Evolutionary conservation across 92 coral and sea anemone genomes (phyloP).

Genomic region (Phenganax marumi): DNA sequence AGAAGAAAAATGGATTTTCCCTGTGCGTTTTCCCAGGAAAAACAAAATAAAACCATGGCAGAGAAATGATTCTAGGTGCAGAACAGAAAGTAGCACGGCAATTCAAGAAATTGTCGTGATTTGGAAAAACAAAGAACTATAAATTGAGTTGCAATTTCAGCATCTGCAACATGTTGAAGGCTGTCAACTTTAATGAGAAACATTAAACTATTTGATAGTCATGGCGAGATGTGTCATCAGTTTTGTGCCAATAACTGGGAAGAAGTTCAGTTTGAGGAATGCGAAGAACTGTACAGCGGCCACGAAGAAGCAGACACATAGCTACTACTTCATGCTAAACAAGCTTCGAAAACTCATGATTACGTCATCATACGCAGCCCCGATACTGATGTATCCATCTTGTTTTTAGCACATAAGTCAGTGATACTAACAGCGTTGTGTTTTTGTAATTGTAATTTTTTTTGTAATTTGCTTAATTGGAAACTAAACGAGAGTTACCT

Average conservation of each 20-base stretch:
- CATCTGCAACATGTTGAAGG: slow-evolving; percentile 4
- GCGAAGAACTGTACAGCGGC: neutral
- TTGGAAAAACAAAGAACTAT: slow-evolving; percentile 22
- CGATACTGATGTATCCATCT: slow-evolving; percentile 37
- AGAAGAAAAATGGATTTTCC: neutral
- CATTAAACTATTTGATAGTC: slow-evolving; percentile 2
- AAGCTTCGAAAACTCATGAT: slow-evolving; percentile 26
- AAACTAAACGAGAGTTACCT: no score
- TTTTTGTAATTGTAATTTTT: slow-evolving; percentile 41
- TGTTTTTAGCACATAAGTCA: neutral
- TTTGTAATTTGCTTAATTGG: no score
- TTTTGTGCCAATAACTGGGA: neutral
- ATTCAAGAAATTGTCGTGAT: slow-evolving; percentile 18
- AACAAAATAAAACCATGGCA: no score
- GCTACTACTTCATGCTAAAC: slow-evolving; percentile 51
- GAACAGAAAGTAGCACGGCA: slow-evolving; percentile 28
- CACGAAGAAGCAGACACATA: slow-evolving; percentile 55
- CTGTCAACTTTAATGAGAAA: neutral
- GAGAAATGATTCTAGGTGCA: slow-evolving; percentile 13
- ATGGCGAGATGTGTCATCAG: neutral
- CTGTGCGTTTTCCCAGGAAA: neutral
- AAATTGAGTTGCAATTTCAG: slow-evolving; percentile 18
- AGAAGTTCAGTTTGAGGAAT: slow-evolving; percentile 20
- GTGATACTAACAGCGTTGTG: neutral
- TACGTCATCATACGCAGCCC: slow-evolving; percentile 34